Evolutionary conservation across 1,140 invertebrate genomes (phyloP).

Genomic region (Marisa cornuarietis): DNA sequence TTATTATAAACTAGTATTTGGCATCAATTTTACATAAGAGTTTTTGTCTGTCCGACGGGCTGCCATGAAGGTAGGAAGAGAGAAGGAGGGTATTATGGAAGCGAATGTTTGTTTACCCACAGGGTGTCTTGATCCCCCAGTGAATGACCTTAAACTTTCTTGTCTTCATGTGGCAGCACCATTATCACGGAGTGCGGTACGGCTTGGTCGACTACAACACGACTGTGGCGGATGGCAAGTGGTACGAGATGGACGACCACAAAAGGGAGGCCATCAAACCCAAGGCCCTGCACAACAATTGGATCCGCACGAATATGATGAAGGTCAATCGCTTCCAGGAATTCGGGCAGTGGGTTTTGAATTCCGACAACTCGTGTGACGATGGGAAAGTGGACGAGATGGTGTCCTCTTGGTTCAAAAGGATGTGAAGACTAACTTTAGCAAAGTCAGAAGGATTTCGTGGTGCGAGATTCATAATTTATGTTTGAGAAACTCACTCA

Average conservation of each 20-base stretch:
- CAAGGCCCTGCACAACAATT: slow-evolving; percentile 23
- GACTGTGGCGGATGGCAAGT: neutral
- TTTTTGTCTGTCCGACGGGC: neutral
- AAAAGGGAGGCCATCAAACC: neutral
- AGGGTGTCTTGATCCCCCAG: neutral
- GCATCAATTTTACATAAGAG: neutral
- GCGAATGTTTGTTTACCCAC: neutral
- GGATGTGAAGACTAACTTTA: neutral
- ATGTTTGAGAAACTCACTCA: too few relatives aligned
- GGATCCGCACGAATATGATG: neutral
- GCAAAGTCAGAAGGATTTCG: too few relatives aligned
- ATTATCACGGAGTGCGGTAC: slow-evolving; percentile 7
- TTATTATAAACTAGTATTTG: neutral
- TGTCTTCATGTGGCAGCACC: neutral
- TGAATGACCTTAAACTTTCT: neutral
- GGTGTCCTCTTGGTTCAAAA: neutral
- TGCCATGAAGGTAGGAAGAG: neutral
- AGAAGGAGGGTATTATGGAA: neutral
- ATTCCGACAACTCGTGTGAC: neutral
- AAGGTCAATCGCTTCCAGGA: neutral
- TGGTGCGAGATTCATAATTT: too few relatives aligned
- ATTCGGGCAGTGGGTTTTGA: slow-evolving; percentile 6
- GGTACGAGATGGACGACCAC: neutral
- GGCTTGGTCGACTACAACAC: neutral
- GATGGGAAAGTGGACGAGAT: neutral